Conservation (phyloP, 2,888 invertebrate species). For the Tiliacea citrago region DNA sequence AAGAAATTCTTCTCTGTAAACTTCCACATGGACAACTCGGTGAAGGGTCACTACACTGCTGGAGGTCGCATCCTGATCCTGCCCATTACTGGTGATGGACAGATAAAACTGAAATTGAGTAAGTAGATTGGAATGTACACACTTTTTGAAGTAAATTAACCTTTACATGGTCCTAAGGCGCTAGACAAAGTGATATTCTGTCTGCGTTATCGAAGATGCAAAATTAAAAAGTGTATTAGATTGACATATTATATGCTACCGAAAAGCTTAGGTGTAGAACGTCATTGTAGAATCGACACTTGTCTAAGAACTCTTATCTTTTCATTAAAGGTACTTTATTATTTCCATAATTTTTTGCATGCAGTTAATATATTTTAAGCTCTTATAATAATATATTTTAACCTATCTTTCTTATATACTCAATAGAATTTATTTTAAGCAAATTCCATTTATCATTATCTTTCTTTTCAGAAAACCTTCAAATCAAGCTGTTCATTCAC, state of each 20-base stretch:
- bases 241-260: no score
- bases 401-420: not conserved
- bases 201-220: not conserved
- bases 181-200: not conserved
- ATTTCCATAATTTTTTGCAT: not conserved
- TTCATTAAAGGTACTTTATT: not conserved
- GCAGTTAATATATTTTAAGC: not conserved
- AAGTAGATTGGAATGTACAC: conserved; percentile 32
- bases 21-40: conserved; percentile 47
- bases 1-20: conserved; percentile 49
- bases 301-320: not conserved
- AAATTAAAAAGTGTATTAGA: not conserved
- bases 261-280: not conserved
- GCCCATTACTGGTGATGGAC: conserved; percentile 73
- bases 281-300: not conserved
- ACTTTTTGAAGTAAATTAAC: not conserved
- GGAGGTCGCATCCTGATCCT: conserved; percentile 69
- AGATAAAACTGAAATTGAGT: conserved; percentile 69
- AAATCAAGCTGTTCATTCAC: conserved; percentile 30
- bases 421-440: not conserved
- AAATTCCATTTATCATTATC: not conserved
- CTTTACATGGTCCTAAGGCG: no score
- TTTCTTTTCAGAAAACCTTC: conserved; percentile 46
- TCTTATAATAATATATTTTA: not conserved
- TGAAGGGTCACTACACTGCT: conserved; percentile 71